Evolutionary conservation across 1,140 invertebrate genomes (phyloP), one percentile per base, ranked within the genome.

Genomic region (Papilio aristodemus): DNA sequence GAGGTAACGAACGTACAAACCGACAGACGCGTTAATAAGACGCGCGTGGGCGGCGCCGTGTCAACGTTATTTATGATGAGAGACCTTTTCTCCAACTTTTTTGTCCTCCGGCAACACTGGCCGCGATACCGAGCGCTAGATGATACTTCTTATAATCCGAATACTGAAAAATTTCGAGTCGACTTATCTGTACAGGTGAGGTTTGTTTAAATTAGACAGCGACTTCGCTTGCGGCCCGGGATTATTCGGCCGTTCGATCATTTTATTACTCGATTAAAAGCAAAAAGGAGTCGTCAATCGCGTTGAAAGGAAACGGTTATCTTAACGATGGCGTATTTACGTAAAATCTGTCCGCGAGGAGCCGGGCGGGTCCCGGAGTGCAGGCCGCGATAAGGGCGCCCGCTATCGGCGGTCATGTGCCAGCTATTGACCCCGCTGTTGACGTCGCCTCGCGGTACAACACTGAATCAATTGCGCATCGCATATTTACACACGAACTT

Each of bases 1-100:
- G 86, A 77, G 80, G 84, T 91, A 91, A 91, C 89, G 89, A 91
- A 90, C 86, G 85, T 74, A 88, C 87, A 78, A 78, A 86, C 86
- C 78, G 83, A 88, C 87, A 81, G 81, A 79, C 83, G 79, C 81
- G 82, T 77, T 87, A 89, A 89, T 88, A 87, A 89, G 89, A 81
- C 86, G 89, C 81, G 85, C 85, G 89, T 87, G 84, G 87, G 89
- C 84, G 79, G 82, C 81, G 85, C 78, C 83, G 80, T 87, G 87
- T 89, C 87, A 87, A 89, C 87, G 82, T 89, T 89, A 90, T 91
- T 91, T 90, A 91, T 90, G 80, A 89, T 82, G 79, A 83, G 80
- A 81, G 69, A 76, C 70, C 74, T 74, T 82, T 84, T 83, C 81
- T 80, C 71, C 63, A 17, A 73, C 71, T 77, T 84, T 85, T 78